Base-by-base conservation (phyloP, 2,888 invertebrate species). In the Netelia fuscicornis region DNA sequence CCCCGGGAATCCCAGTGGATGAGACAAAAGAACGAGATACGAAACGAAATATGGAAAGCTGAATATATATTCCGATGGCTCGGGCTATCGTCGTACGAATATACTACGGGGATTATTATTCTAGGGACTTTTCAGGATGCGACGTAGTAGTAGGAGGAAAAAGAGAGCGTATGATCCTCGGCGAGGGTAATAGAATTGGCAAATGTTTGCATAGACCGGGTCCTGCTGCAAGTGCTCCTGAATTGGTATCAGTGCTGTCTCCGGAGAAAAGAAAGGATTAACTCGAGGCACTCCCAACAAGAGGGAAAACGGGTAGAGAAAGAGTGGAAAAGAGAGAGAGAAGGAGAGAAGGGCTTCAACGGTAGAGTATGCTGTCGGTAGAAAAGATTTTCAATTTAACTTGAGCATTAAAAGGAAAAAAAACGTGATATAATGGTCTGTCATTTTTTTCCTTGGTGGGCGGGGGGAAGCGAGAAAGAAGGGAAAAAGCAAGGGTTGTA, bases 21-120 rank as follows among this genome's bases (percentile, higher is more conserved):
- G 72, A 76, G 71, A 82, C 82, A 76, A 85, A 80, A 72, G 71
- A 77, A 56, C 17, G 78, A 74, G 56, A 82, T 54, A 72, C 60
- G 42, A 37, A 20, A 20, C 10, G 67, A 62, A 54, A 60, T 79
- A 72, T 37, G 30, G 9, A 48, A 52, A 67, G 60, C 30, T 48
- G 64, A 72, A 83, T 60, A 68, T 56, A 11, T n/a, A 56, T 37
- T 52, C n/a, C 56, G 56, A 42, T 52, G 13, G 23, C 48, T 42
- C 54, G n/a, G 37, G 30, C n/a, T 54, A 65, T 20, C 76, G 25
- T 67, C 20, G 37, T 71, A 17, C 42, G 13, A 23, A 70, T 58
- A 30, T 17, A 62, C 3, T 17, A 48, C 9, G 9, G 58, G 44
- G 70, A 71, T 76, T 23, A 67, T 72, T 25, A 71, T 56, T 58